Base-by-base conservation (phyloP, 2,113 vertebrate species). In the Catharus bicknelli region DNA sequence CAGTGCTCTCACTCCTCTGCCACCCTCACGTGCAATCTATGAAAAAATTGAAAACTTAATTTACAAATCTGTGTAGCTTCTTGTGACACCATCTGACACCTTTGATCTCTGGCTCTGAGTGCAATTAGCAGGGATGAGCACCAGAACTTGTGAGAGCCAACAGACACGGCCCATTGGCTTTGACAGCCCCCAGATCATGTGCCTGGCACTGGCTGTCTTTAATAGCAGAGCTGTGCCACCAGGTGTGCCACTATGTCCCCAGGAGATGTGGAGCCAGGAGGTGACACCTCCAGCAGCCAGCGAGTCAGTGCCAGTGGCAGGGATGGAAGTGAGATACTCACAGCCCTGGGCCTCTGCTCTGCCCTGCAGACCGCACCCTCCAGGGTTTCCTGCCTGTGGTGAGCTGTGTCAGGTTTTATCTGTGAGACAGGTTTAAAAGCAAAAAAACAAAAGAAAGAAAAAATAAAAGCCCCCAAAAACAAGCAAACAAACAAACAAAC, bases 181-280 rank as follows among this genome's bases (percentile, higher is more conserved):
- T 2, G 0, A 19, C 19, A 30, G 19, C 54, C 53, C 67, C 54
- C 11, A 40, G 1, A 40, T 36, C 48, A 6, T 0, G 0, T 62
- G 26, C 17, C 23, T 81, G 80, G 40, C 9, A 4, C 36, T 51
- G 42, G 25, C 40, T 80, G 16, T 21, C 7, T 36, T 38, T 15
- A 23, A 4, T 0, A 34, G 38, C 54, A 34, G 42, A 26, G 42
- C 43, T 58, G 38, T 67, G 51, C 77, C 43, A 27, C 5, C 40
- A 53, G 16, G 30, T 40, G 30, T 36, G 50, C 25, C 67, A n/a
- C 6, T 2, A n/a, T 0, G 1, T 72, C 14, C 30, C 50, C 27
- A n/a, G 58, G 25, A 64, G 68, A 6, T 34, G 25, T 3, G 1
- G 34, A 48, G 57, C 13, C 0, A 11, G n/a, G 32, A 76, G 69